Evolutionary conservation across 2,888 invertebrate species (phyloP).

Genomic region (Melieria picta): DNA sequence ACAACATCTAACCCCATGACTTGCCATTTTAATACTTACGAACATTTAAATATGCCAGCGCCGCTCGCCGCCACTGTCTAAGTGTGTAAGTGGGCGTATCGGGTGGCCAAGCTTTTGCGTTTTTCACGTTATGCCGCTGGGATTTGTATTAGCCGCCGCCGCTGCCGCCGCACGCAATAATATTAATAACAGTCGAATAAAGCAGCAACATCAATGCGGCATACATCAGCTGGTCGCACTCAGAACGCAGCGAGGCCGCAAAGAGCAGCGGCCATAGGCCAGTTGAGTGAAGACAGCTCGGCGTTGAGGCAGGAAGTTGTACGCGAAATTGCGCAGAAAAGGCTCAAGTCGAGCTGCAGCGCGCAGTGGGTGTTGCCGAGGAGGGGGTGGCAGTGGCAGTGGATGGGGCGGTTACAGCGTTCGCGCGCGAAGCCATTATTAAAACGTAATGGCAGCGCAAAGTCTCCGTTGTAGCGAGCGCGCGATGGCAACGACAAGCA

Average conservation of each 20-base stretch:
- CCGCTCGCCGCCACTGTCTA: no score
- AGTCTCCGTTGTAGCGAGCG: not conserved
- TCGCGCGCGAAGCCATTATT: slow-evolving; percentile 53
- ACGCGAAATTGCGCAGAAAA: not conserved
- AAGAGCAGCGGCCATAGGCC: slow-evolving; percentile 42
- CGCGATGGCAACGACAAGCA: no score
- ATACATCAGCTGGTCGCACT: slow-evolving; percentile 51
- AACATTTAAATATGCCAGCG: no score
- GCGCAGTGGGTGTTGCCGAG: no score
- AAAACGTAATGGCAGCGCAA: slow-evolving; percentile 56
- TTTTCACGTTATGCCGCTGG: slow-evolving; percentile 58
- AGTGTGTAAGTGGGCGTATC: no score
- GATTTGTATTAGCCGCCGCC: slow-evolving; percentile 55
- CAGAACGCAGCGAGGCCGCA: slow-evolving; percentile 37
- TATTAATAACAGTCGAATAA: slow-evolving; percentile 54
- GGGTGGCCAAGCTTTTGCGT: slow-evolving; percentile 46
- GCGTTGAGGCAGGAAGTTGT: not conserved
- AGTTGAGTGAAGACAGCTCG: slow-evolving; percentile 42
- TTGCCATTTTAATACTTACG: no score
- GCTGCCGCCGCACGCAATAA: slow-evolving; percentile 48
- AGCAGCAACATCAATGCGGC: slow-evolving; percentile 34
- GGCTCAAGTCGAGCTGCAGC: not conserved
- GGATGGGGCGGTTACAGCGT: slow-evolving; percentile 34
- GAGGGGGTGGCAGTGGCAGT: slow-evolving; percentile 6
- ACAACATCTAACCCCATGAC: no score